Conservation (phyloP, 2,888 invertebrate species). For the Calephelis perditalis region DNA sequence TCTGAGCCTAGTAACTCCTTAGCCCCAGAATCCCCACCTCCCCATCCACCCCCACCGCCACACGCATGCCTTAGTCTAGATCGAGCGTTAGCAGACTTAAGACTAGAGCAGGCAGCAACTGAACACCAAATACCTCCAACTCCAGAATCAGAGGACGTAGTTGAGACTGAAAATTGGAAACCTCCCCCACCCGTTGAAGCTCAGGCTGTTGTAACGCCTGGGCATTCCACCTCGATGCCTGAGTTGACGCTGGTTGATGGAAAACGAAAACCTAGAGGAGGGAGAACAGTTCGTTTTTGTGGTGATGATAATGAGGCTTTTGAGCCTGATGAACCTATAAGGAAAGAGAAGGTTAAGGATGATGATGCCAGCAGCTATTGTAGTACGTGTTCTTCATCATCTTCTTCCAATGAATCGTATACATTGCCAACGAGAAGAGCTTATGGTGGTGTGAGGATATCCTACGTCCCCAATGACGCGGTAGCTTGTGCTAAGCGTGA, state of each 20-base stretch:
- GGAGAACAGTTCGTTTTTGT: conserved; percentile 64
- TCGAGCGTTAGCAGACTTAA: conserved; percentile 66
- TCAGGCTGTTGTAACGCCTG: conserved; percentile 72
- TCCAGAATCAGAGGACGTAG: conserved; percentile 52
- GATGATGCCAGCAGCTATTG: conserved; percentile 87
- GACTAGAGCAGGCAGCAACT: conserved; percentile 82
- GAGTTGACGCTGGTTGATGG: conserved; percentile 74
- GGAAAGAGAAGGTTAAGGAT: conserved; percentile 57
- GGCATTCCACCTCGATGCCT: conserved; percentile 72
- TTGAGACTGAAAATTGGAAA: conserved; percentile 65
- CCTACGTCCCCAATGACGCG: conserved; percentile 95
- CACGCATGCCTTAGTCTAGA: conserved; percentile 67
- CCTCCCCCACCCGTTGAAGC: conserved; percentile 73
- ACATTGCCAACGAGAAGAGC: conserved; percentile 89
- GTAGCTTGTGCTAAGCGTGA: conserved; percentile 88
- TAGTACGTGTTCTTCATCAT: conserved; percentile 94
- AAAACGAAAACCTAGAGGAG: conserved; percentile 54
- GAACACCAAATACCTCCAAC: conserved; percentile 82
- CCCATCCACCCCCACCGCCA: conserved; percentile 64
- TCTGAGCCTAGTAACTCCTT: conserved; percentile 79
- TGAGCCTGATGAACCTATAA: conserved; percentile 60
- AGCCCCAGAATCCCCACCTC: conserved; percentile 63
- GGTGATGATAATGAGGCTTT: conserved; percentile 70
- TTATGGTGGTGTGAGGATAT: conserved; percentile 92
- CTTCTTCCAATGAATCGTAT: conserved; percentile 92